Base-by-base conservation (phyloP, 2,797 vertebrate genomes). In the Chrosomus eos region DNA sequence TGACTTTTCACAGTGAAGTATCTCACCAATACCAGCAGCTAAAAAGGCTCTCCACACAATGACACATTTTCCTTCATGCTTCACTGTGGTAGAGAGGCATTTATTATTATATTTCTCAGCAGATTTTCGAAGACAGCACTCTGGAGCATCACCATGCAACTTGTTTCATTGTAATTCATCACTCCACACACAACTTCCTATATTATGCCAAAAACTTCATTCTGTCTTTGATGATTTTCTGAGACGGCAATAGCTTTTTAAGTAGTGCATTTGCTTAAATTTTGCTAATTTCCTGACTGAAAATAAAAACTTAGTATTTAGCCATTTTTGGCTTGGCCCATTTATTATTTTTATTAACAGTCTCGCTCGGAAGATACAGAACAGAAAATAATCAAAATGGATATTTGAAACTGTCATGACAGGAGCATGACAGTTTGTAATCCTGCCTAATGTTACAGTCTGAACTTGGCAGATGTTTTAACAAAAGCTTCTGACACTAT, bases 401-500 rank as follows among this genome's bases (percentile, higher is more conserved):
- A 76, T 75, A 40, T 66, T 23, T 31, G 33, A 70, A 84, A 77
- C 53, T 43, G 26, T 70, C 74, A 68, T 58, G 73, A 84, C 82
- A 77, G 73, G 26, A 68, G 64, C 51, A 58, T 58, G 64, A 77
- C 82, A 19, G 51, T 55, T 26, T 74, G 28, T 60, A 78, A 78
- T 51, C 82, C 75, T 60, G 51, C 62, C 74, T 71, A 40, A 71
- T 67, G 82, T 84, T 68, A 60, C 74, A 70, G 66, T 78, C 64
- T 84, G 74, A 11, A 19, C 21, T 58, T 5, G 3, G 48, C 73
- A 83, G 82, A 62, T 62, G 64, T 79, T 84, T 84, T 71, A 70
- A 84, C 75, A 84, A 79, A 72, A 79, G 75, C 67, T 38, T 84
- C 67, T 79, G 67, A 64, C 64, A 38, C 40, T 45, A 71, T 79